These are phyloP conservation scores for Drosophila sordidapex DNA, from an alignment of 2,888 invertebrate genomes.

Conservation along the genomic window DNA sequence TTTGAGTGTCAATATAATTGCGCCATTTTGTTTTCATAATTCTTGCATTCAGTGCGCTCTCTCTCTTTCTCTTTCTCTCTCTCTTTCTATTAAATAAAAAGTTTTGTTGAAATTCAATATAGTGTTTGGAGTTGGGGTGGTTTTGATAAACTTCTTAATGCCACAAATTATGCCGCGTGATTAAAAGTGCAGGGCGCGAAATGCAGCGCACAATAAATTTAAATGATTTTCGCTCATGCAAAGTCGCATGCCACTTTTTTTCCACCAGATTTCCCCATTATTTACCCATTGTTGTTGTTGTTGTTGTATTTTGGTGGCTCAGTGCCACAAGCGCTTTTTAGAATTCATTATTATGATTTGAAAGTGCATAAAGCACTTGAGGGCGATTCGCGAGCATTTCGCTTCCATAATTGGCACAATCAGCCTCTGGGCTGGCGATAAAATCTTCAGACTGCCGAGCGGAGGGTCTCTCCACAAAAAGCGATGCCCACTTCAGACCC, in stretches of 20 bases:
- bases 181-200: constrained; percentile 75
- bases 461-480: constrained; percentile 38
- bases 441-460: constrained; percentile 60
- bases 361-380: constrained; percentile 80
- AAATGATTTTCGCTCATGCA: constrained; percentile 74
- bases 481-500: constrained; percentile 49
- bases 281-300: constrained; percentile 27
- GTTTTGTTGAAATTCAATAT: constrained; percentile 52
- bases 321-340: constrained; percentile 61
- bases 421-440: constrained; percentile 75
- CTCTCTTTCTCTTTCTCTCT: not conserved
- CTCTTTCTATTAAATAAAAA: not conserved
- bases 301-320: constrained; percentile 41
- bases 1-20: constrained; percentile 1
- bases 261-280: constrained; percentile 19
- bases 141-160: constrained; percentile 42
- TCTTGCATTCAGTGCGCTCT: not conserved
- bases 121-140: constrained; percentile 6
- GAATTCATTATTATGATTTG: constrained; percentile 80
- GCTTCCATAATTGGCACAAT: constrained; percentile 77
- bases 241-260: constrained; percentile 71
- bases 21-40: not conserved
- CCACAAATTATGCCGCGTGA: constrained; percentile 66
- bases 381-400: constrained; percentile 77
- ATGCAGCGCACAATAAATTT: constrained; percentile 74